Evolutionary conservation across 2,113 vertebrate species (phyloP), one percentile per base, ranked within the genome.

Genomic region (Pelusios castaneus): DNA sequence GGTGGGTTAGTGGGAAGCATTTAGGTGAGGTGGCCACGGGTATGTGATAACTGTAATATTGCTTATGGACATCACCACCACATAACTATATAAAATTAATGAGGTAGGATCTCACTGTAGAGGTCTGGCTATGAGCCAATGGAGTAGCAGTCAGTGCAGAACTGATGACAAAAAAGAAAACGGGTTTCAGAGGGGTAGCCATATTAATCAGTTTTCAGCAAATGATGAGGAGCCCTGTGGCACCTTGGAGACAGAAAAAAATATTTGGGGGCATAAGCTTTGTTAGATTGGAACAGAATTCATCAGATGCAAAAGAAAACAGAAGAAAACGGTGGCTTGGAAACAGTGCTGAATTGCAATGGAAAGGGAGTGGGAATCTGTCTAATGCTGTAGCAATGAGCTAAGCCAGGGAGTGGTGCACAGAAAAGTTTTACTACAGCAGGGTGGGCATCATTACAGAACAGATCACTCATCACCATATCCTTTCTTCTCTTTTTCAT

Each of bases 161-260:
- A 13, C 22, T 10, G 19, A 45, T 34, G 12, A 4, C 1, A 27
- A 60, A 0, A 31, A 63, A n/a, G 16, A 63, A 2, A 1, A 5
- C 7, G 31, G 45, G 47, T 47, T 47, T 47, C 47, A 47, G 47
- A 47, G 47, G 47, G 47, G 47, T 47, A 10, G 47, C 47, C 10
- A 10, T 47, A 10, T 47, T 47, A 47, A 10, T 47, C 47, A 8
- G 47, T 47, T 47, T 47, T 47, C 47, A 47, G 47, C 10, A 10
- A 47, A 47, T 10, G 10, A 47, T 6, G 10, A 47, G 47, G 47
- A 47, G 47, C 47, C 47, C 47, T 47, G 47, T 47, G 47, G 47
- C 47, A 47, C 47, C 47, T 47, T 47, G 47, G 47, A 47, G 47
- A 47, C 47, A 47, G 10, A 47, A 47, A 47, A 47, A 47, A 47